phyloP scores from a whole-genome alignment of 2,797 vertebrate species.

The Sebastes oblongus region DNA sequence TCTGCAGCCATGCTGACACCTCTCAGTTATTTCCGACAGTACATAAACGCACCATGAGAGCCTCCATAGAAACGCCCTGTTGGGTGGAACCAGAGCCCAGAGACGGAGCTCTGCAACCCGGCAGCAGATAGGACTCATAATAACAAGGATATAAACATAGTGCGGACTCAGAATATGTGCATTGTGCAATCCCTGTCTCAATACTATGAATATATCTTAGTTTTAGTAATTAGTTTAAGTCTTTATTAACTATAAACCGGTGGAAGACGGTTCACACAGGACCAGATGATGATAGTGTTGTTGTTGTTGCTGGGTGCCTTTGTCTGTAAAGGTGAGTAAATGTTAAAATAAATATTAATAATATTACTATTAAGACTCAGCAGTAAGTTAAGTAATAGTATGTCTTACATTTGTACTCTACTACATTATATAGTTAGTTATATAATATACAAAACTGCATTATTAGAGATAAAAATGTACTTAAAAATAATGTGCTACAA shows the following conservation, averaged over 20 bases:
- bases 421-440: too few species aligned
- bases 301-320: conserved; percentile 12
- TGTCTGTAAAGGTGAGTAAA: conserved; percentile 14
- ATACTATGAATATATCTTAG: fast-evolving
- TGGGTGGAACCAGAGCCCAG: too few species aligned
- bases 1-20: background rate
- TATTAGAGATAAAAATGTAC: too few species aligned
- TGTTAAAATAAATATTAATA: too few species aligned
- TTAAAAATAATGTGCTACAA: too few species aligned
- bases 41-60: background rate
- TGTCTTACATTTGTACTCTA: too few species aligned
- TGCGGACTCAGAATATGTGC: too few species aligned
- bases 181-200: fast-evolving
- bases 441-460: too few species aligned
- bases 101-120: background rate
- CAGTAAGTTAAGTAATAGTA: too few species aligned
- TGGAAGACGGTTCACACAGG: background rate
- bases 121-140: too few species aligned
- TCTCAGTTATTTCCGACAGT: background rate
- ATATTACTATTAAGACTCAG: too few species aligned
- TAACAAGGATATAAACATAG: too few species aligned
- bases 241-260: background rate
- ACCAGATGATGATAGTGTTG: background rate
- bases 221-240: background rate
- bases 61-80: background rate